These are phyloP conservation scores for Drosophila hydei DNA, from an alignment of 1,140 invertebrate species.

Conservation along the genomic window DNA sequence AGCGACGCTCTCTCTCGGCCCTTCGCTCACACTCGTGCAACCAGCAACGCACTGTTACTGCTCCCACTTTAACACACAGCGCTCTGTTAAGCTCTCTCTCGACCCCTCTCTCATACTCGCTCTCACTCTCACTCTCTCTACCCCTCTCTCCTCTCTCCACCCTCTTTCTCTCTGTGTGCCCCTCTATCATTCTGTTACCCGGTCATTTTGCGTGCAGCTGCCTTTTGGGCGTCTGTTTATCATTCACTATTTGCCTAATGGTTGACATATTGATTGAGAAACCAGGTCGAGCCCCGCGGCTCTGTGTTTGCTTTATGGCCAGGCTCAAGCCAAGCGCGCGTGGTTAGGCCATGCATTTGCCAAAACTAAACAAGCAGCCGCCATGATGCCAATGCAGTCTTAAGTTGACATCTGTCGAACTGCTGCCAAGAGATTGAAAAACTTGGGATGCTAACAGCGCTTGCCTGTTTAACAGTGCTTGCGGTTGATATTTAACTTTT, in stretches of 20 bases:
- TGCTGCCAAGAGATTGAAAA: no score
- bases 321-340: background rate
- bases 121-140: background rate
- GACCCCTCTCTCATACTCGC: background rate
- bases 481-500: background rate
- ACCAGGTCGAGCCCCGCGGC: constrained; percentile 32
- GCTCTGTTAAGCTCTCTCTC: background rate
- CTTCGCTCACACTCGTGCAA: background rate
- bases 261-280: constrained; percentile 48
- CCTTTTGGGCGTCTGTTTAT: constrained; percentile 31
- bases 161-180: background rate
- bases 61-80: no score
- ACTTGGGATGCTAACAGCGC: background rate
- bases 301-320: constrained; percentile 10
- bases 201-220: constrained; percentile 56
- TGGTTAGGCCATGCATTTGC: constrained; percentile 21
- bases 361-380: background rate
- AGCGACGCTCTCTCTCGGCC: background rate
- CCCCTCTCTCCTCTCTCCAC: constrained; percentile 3
- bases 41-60: no score
- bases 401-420: no score
- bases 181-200: constrained; percentile 48
- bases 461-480: background rate
- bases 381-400: background rate
- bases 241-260: constrained; percentile 37